Evolutionary conservation across 2,888 invertebrate genomes (phyloP), one percentile per base, ranked within the genome.

Genomic region (Drosophila paramelanica): DNA sequence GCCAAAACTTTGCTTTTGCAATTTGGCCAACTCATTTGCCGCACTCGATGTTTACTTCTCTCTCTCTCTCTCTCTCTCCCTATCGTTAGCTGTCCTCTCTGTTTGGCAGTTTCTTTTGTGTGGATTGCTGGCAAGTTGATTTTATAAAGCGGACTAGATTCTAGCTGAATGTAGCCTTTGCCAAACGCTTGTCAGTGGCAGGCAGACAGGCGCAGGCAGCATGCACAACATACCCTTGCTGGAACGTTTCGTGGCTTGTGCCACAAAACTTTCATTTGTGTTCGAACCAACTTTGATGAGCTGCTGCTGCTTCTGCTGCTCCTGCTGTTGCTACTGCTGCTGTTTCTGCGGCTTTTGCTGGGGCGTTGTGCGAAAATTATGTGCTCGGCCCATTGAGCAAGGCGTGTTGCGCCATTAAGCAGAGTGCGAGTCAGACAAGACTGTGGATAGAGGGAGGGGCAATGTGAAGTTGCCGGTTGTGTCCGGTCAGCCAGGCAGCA

Each of bases 201-300:
- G 69, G 39, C 67, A 49, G 33, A n/a, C 20, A 45, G 57, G 23
- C 23, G 23, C 56, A 20, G 45, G 17, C 20, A 45, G 57, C 13
- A 23, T 57, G 58, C 55, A 55, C 23, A 58, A 36, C 51, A 60
- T 70, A 65, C 60, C 55, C 51, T 59, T 67, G 71, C 55, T 67
- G 76, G 72, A 70, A 51, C 60, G 56, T 55, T 67, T 59, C 45
- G 46, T 58, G 66, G 70, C 65, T 57, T 68, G 65, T 59, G 70
- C 81, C 73, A 67, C 73, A 76, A 87, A 85, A 81, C 67, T 87
- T 87, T 82, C 78, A 71, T 85, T 81, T 87, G 82, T 87, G 77
- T 87, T 81, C 80, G 82, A 85, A 73, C 77, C 65, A 87, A 85
- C 73, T 85, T 85, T 85, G 88, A 84, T 86, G 83, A 83, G 86